Evolutionary conservation across 2,797 vertebrate genomes (phyloP).

Genomic region (Argyrosomus regius): DNA sequence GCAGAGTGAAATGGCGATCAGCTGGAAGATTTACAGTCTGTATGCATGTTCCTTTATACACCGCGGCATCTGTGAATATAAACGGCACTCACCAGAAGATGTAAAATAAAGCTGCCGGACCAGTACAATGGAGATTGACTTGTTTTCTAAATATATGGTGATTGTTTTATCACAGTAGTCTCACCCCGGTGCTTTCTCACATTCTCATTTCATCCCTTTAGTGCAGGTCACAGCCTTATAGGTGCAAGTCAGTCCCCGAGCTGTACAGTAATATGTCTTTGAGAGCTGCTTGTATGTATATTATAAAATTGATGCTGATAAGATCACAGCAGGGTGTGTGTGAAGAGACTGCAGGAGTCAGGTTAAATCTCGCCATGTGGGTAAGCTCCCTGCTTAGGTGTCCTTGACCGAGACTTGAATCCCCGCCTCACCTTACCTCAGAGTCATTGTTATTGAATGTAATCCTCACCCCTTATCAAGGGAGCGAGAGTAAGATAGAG

Average conservation of each 20-base stretch:
- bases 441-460: constrained; percentile 6
- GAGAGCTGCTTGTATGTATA: constrained; percentile 15
- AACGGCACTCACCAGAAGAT: constrained; percentile 38
- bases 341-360: constrained; percentile 20
- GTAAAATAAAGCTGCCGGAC: constrained; percentile 6
- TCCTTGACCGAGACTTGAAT: constrained; percentile 36
- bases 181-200: neutral
- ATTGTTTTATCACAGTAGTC: neutral
- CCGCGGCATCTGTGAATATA: constrained; percentile 53
- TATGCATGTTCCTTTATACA: constrained; percentile 18
- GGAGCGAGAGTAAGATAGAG: neutral
- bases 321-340: constrained; percentile 27
- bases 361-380: constrained; percentile 35
- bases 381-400: constrained; percentile 5
- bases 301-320: constrained; percentile 18
- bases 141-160: neutral
- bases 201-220: neutral
- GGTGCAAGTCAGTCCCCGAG: neutral
- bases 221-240: neutral
- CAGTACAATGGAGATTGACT: neutral
- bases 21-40: constrained; percentile 34
- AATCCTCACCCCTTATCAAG: constrained; percentile 17
- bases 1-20: constrained; percentile 28
- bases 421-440: neutral
- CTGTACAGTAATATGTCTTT: neutral